Evolutionary conservation across 2,888 invertebrate species (phyloP), one percentile per base, ranked within the genome.

Genomic region (Cryptophagus acutangulus): DNA sequence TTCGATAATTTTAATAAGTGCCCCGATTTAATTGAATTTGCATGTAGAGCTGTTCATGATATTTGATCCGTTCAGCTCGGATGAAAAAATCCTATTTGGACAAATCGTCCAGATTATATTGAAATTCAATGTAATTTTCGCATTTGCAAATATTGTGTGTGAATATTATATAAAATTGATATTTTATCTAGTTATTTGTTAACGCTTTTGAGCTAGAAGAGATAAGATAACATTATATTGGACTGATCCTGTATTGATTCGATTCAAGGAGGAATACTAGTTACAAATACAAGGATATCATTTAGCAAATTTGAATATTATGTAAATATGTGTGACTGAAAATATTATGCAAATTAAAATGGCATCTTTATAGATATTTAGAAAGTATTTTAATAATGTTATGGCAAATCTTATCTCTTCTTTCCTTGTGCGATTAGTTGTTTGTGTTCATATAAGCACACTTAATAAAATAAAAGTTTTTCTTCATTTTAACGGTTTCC

Each of bases 301-400:
- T 20, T 20, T 20, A 8, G 6, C 24, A 6, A 20, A 20, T 20
- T 20, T 20, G 24, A 8, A 20, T 8, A 20, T 20, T 20, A n/a
- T 20, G 24, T 20, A 20, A 8, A n/a, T 20, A 20, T 6, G 24
- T 20, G n/a, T 8, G 24, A 20, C n/a, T n/a, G n/a, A n/a, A 20
- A 20, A 20, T 20, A 20, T 20, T 20, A 20, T 20, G 24, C n/a
- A 20, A 20, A 20, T 20, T 20, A n/a, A 20, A 20, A 20, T 8
- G n/a, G 6, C 24, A n/a, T 20, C 24, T 20, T 20, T n/a, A 20
- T 20, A n/a, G n/a, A n/a, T n/a, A n/a, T n/a, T 31, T 31, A 31
- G 31, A 31, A 31, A 31, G 31, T 31, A 31, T 31, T 31, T 31
- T 31, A 31, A 31, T 31, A 31, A 31, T 31, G 31, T 15, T 3